Percentiles rank a stretch among this genome's conserved stretches.
phyloP scores from a whole-genome alignment of 1,140 invertebrate species.

The Campoletis sonorensis region DNA sequence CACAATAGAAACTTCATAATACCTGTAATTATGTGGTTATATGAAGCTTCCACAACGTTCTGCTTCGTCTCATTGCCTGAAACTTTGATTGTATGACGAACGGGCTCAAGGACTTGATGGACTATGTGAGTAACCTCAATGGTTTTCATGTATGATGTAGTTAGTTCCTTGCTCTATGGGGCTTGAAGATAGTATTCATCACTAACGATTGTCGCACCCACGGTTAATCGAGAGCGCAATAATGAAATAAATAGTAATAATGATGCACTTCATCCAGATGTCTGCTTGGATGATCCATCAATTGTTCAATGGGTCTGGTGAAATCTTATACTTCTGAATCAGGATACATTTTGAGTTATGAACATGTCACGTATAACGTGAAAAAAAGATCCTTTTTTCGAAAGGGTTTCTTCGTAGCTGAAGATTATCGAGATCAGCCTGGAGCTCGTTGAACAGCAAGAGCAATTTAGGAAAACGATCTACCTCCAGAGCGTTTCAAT shows the following conservation, averaged over 20 bases:
- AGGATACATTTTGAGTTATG: neutral
- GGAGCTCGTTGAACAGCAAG: slow-evolving; percentile 30
- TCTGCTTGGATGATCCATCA: no score
- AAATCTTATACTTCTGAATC: neutral
- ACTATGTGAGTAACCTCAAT: neutral
- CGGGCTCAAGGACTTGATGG: neutral
- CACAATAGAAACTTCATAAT: slow-evolving; percentile 47
- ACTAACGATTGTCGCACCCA: no score
- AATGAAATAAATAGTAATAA: no score
- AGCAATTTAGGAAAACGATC: slow-evolving; percentile 39
- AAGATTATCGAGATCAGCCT: slow-evolving; percentile 36
- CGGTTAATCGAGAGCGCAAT: no score
- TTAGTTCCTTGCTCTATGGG: no score
- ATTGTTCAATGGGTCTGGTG: neutral
- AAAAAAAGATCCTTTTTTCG: neutral
- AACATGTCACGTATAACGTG: neutral
- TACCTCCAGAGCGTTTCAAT: slow-evolving; percentile 18
- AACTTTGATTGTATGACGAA: neutral
- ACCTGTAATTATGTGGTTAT: slow-evolving; percentile 42
- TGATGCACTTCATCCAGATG: no score
- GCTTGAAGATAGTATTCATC: no score
- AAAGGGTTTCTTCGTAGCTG: neutral
- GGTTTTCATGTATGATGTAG: neutral
- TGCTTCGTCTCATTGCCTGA: neutral
- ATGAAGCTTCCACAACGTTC: slow-evolving; percentile 5